phyloP scores from a whole-genome alignment of 2,113 vertebrate species.

The Ictalurus punctatus region DNA sequence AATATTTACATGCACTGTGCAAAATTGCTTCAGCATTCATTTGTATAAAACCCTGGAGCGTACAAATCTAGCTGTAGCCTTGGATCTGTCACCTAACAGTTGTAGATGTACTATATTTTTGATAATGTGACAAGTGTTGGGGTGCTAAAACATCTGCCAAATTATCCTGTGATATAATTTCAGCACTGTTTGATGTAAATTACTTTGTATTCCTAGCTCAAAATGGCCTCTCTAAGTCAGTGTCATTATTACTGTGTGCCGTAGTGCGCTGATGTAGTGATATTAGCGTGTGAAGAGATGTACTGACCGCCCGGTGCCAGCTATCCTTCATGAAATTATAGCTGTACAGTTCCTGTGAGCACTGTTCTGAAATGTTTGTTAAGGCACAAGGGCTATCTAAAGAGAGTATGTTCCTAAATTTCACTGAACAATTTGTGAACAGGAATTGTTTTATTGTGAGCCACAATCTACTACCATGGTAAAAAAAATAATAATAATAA shows the following conservation, averaged over 20 bases:
- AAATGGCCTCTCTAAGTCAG: conserved; percentile 20
- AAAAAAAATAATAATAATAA: too few species aligned
- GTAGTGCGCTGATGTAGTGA: neutral
- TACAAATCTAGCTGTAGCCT: conserved; percentile 29
- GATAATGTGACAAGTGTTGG: conserved; percentile 30
- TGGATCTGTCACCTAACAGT: conserved; percentile 4
- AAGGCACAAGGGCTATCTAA: conserved; percentile 20
- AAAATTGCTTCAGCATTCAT: conserved; percentile 30
- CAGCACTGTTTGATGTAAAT: conserved; percentile 32
- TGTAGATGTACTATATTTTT: conserved; percentile 39
- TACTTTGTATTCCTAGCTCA: conserved; percentile 31
- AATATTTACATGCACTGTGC: conserved; percentile 40
- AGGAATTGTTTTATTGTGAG: neutral
- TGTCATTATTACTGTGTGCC: conserved; percentile 22
- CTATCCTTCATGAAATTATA: neutral
- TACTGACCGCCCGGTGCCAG: neutral
- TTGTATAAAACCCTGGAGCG: conserved; percentile 42
- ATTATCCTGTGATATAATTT: conserved; percentile 37
- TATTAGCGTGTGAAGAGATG: neutral
- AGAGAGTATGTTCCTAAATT: neutral
- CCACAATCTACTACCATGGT: conserved; percentile 2
- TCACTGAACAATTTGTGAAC: neutral
- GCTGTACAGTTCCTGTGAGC: conserved; percentile 10
- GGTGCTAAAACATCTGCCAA: conserved; percentile 44
- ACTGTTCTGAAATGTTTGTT: conserved; percentile 7